Conservation (phyloP, 2,888 invertebrate species). For the Platynereis dumerilii region DNA sequence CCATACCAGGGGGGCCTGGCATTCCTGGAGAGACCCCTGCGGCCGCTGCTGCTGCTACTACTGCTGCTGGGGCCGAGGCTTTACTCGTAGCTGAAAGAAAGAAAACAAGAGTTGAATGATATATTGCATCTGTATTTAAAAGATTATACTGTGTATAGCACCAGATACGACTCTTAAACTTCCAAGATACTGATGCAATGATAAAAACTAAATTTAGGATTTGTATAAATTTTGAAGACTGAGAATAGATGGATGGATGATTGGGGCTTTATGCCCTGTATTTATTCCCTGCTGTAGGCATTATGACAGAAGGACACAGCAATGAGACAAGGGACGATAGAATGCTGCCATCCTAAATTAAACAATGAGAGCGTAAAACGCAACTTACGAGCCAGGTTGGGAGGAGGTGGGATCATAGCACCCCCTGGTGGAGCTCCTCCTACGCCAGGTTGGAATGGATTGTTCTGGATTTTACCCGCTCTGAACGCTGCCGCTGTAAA, state of each 20-base stretch:
- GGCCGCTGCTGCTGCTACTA: slow-evolving; percentile 1
- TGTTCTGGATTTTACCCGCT: slow-evolving; percentile 92
- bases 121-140: not conserved
- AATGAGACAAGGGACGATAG: too few relatives aligned
- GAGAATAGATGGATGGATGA: too few relatives aligned
- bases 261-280: too few relatives aligned
- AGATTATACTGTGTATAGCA: not conserved
- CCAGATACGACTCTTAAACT: not conserved
- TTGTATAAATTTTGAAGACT: too few relatives aligned
- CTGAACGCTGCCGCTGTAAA: slow-evolving; percentile 87
- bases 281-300: too few relatives aligned
- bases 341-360: too few relatives aligned
- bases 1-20: slow-evolving; percentile 12
- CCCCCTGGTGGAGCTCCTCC: slow-evolving; percentile 30
- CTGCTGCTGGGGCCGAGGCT: slow-evolving; percentile 9
- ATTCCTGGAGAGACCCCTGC: slow-evolving; percentile 8
- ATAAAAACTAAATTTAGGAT: too few relatives aligned
- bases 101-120: not conserved
- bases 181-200: not conserved
- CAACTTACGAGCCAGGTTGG: slow-evolving; percentile 17
- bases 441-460: slow-evolving; percentile 72
- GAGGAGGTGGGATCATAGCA: slow-evolving; percentile 56
- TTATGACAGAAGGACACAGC: too few relatives aligned
- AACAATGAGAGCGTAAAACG: slow-evolving; percentile 5
- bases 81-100: not conserved